Conservation (phyloP, 1,140 invertebrate species). For the Sycophaga agraensis region DNA sequence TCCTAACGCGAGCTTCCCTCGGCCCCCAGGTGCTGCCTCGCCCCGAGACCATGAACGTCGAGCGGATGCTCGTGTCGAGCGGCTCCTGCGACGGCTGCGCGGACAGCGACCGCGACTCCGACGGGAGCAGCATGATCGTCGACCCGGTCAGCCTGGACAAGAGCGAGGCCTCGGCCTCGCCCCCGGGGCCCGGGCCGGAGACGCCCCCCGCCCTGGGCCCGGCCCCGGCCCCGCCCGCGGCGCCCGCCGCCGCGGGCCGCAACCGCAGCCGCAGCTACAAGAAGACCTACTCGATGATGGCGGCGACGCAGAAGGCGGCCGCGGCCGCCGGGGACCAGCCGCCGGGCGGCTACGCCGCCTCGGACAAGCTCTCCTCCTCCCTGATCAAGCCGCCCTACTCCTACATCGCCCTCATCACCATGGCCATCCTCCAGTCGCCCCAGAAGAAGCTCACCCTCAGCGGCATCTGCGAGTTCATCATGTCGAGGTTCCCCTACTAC, state of each 20-base stretch:
- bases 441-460: constrained; percentile 95
- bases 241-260: constrained; percentile 20
- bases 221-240: constrained; percentile 23
- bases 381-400: constrained; percentile 95
- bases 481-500: constrained; percentile 94
- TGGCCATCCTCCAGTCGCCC: constrained; percentile 96
- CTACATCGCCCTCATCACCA: constrained; percentile 96
- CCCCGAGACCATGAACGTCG: constrained; percentile 35
- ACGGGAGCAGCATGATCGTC: constrained; percentile 55
- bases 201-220: constrained; percentile 51
- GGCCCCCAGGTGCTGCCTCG: no score
- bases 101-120: constrained; percentile 54
- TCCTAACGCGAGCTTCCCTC: no score
- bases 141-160: constrained; percentile 55
- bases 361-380: constrained; percentile 52
- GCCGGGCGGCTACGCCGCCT: constrained; percentile 31
- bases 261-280: constrained; percentile 38
- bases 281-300: constrained; percentile 47
- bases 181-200: constrained; percentile 35
- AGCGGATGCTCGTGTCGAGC: constrained; percentile 21
- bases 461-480: constrained; percentile 99
- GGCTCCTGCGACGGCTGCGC: constrained; percentile 50
- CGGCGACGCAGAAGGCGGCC: constrained; percentile 21
- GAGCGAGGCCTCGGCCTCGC: constrained; percentile 44
- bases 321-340: constrained; percentile 11